phyloP scores from a whole-genome alignment of 35 echinoderm and acorn worm genomes.

The Diadema setosum region DNA sequence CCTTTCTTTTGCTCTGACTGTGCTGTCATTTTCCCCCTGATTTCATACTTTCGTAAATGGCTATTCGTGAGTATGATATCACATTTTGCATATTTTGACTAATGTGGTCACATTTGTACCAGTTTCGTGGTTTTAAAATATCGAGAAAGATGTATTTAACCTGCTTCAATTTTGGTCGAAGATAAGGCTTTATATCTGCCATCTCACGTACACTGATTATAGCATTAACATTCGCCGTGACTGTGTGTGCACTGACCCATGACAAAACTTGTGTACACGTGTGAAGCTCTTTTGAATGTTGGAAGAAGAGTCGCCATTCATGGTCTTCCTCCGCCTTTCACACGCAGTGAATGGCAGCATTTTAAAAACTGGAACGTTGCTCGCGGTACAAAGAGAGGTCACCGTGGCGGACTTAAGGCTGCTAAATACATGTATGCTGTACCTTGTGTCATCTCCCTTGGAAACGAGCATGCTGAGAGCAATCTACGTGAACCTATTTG shows the following conservation, averaged over 20 bases:
- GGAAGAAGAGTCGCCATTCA: neutral
- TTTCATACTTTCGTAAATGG: neutral
- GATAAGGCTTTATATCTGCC: neutral
- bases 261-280: neutral
- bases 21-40: neutral
- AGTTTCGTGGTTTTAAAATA: neutral
- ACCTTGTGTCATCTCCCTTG: neutral
- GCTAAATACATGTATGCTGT: neutral
- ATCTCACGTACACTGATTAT: neutral
- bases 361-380: neutral
- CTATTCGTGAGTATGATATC: neutral
- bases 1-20: neutral
- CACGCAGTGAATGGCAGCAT: neutral
- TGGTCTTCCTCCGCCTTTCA: neutral
- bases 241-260: neutral
- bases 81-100: neutral
- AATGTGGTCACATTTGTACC: neutral
- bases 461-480: neutral
- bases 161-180: neutral
- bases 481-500: neutral
- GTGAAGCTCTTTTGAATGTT: conserved; percentile 6
- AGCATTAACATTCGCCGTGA: neutral
- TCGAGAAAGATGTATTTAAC: neutral
- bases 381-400: neutral
- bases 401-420: neutral